Evolutionary conservation across 2,113 vertebrate species (phyloP), one percentile per base, ranked within the genome.

Genomic region (Pseudopipra pipra): DNA sequence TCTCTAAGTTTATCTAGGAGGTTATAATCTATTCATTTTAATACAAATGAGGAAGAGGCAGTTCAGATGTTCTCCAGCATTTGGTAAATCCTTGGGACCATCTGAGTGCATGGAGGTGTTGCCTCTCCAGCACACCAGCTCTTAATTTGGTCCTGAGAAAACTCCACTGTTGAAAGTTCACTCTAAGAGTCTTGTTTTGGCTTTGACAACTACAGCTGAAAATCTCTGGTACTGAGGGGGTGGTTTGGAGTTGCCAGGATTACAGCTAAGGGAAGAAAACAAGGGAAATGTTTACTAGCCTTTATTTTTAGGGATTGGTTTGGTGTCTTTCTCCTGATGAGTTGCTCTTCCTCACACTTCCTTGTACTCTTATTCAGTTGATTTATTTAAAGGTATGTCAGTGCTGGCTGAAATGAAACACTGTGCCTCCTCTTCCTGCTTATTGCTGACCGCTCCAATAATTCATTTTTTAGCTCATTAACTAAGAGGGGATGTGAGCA

Each of bases 391-490:
- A 98, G 97, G 97, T 98, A 97, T 97, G 95, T 96, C 97, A 97
- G 96, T 56, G 66, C 90, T 58, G 61, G 86, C 95, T 96, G 93
- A 90, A 89, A 89, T 94, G 96, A 98, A 97, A 71, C 89, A 78
- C 95, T 23, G 61, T 90, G 93, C 89, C 96, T 93, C 97, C 96
- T 97, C 97, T 97, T 93, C 88, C 96, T 97, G 97, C 98, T 95
- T 96, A 94, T 93, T 95, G 96, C 97, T 92, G 63, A 97, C 97
- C 77, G 10, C 37, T 90, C 97, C 97, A 97, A 97, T 98, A 98
- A 98, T 96, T 98, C 98, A 98, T 98, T 98, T 98, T 95, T 98
- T 98, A 98, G 98, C 97, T 98, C 98, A 98, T 98, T 98, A 98
- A 97, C 97, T 97, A 98, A 97, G 95, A 43, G 98, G 95, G 97